phyloP scores from a whole-genome alignment of 2,797 vertebrate species.

The Cephalopachus bancanus region DNA sequence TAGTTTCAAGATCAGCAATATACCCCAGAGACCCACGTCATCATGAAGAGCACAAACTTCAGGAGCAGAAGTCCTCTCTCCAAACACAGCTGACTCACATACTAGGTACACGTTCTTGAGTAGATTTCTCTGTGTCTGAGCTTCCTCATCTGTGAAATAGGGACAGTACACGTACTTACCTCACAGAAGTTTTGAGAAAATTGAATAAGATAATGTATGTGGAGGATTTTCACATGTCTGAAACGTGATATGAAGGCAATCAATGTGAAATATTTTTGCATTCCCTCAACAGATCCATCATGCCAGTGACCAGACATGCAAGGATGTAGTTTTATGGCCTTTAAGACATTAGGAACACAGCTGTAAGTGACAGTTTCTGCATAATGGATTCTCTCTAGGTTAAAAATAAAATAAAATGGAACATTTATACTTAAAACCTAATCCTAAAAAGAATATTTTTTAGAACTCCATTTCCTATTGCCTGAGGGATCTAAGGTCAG shows the following conservation, averaged over 20 bases:
- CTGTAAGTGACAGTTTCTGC: background rate
- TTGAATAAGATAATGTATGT: background rate
- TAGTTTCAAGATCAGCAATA: background rate
- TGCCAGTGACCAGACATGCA: background rate
- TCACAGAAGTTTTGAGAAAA: background rate
- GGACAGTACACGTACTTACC: background rate
- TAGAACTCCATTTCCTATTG: background rate
- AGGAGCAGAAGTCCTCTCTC: background rate
- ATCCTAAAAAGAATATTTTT: background rate
- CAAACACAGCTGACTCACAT: background rate
- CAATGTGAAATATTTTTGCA: background rate
- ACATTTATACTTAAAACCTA: background rate
- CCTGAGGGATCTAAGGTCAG: background rate
- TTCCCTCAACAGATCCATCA: background rate
- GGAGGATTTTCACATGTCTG: background rate
- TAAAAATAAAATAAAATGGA: background rate
- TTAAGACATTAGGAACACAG: background rate
- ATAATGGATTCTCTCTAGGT: background rate
- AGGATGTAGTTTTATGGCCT: background rate
- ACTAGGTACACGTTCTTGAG: background rate
- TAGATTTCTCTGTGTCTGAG: background rate
- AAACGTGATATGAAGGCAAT: background rate
- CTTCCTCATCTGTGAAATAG: background rate
- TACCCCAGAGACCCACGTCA: accelerated
- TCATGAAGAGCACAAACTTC: background rate